Conservation (phyloP, 2,797 vertebrate species). For the Bucorvus abyssinicus region DNA sequence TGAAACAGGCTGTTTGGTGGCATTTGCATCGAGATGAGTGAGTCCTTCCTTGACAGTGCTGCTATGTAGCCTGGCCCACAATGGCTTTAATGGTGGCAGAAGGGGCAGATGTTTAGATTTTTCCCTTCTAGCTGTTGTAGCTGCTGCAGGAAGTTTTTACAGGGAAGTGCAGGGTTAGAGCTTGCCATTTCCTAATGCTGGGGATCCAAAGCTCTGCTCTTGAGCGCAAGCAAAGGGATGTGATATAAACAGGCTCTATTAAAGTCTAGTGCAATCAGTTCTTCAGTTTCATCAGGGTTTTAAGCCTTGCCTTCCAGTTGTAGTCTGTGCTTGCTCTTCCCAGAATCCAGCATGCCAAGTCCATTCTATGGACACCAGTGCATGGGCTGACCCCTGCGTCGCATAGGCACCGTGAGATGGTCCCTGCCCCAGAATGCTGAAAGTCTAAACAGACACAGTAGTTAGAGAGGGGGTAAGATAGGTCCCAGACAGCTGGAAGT, state of each 20-base stretch:
- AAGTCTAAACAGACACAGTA: neutral
- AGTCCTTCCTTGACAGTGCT: neutral
- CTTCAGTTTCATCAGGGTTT: neutral
- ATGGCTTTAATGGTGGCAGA: neutral
- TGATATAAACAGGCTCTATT: neutral
- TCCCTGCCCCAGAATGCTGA: neutral
- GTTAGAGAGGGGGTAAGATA: neutral
- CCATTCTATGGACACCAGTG: neutral
- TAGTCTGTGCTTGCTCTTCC: neutral
- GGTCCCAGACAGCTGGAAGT: neutral
- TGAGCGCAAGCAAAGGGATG: neutral
- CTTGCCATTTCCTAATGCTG: neutral
- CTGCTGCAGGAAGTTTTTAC: neutral
- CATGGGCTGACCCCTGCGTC: fast-evolving
- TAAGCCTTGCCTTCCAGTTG: neutral
- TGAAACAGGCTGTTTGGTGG: neutral
- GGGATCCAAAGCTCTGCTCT: neutral
- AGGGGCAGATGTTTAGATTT: neutral
- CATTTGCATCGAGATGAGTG: neutral
- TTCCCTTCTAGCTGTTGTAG: neutral
- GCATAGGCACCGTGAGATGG: neutral
- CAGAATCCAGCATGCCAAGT: neutral
- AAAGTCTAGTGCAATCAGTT: neutral
- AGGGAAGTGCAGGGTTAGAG: neutral
- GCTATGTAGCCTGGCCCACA: neutral